Conservation (phyloP, 2,797 vertebrate species). For the Glossophaga mutica region DNA sequence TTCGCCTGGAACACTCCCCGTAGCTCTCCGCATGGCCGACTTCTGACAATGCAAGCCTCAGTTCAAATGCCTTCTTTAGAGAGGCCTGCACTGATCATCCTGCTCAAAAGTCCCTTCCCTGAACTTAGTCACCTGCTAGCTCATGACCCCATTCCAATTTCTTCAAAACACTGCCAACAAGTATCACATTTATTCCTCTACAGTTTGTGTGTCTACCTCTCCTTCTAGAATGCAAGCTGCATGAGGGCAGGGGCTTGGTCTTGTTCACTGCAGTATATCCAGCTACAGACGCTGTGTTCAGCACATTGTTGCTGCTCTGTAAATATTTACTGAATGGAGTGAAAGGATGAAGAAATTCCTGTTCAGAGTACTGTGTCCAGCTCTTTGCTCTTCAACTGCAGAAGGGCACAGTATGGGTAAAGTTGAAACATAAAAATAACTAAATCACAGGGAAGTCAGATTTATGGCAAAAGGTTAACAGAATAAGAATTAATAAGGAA, state of each 20-base stretch:
- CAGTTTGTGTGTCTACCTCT: neutral
- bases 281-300: neutral
- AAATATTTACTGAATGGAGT: neutral
- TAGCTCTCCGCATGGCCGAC: neutral
- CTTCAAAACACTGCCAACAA: neutral
- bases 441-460: neutral
- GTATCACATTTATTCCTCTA: neutral
- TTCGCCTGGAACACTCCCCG: neutral
- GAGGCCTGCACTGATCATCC: neutral
- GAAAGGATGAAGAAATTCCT: neutral
- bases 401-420: neutral
- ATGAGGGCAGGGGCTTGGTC: neutral
- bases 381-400: neutral
- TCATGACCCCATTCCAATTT: neutral
- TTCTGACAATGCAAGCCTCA: neutral
- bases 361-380: neutral
- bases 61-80: neutral
- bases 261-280: neutral
- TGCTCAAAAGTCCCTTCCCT: neutral
- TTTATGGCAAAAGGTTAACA: neutral
- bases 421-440: slow-evolving; percentile 27
- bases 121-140: neutral
- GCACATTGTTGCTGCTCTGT: neutral
- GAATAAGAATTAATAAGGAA: neutral
- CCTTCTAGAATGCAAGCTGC: neutral